Percentiles rank a stretch among this genome's conserved stretches.
Conservation (phyloP, 2,113 vertebrate species). For the Tauraco erythrolophus region DNA sequence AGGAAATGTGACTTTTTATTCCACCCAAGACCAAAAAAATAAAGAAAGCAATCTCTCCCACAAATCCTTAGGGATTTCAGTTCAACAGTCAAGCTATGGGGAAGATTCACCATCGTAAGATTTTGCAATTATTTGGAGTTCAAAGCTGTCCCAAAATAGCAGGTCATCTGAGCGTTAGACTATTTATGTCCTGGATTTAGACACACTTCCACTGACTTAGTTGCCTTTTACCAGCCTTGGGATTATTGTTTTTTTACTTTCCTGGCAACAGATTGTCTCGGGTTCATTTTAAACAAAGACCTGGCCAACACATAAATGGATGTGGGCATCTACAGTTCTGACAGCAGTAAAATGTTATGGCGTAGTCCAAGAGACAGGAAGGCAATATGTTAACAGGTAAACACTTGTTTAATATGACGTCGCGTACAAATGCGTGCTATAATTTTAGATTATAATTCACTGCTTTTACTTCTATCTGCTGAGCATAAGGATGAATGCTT, state of each 20-base stretch:
- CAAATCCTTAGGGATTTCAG: slow-evolving; percentile 28
- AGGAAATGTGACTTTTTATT: slow-evolving; percentile 37
- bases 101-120: slow-evolving; percentile 20
- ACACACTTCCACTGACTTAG: background rate
- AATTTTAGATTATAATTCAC: background rate
- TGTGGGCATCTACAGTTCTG: background rate
- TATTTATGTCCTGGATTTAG: slow-evolving; percentile 6
- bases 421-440: fast-evolving
- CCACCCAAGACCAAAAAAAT: background rate
- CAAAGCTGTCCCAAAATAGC: slow-evolving; percentile 24
- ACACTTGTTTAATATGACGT: background rate
- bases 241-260: background rate
- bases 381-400: background rate
- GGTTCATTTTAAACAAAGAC: background rate
- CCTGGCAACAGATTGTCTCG: background rate
- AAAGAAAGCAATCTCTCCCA: background rate
- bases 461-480: background rate
- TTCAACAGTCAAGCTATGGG: background rate
- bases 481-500: background rate
- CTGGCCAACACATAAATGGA: background rate
- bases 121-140: slow-evolving; percentile 37
- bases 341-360: background rate
- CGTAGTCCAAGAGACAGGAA: background rate
- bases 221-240: background rate
- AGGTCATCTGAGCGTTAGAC: background rate